Base-by-base conservation (phyloP, 2,797 vertebrate genomes). In the Epinephelus coioides region DNA sequence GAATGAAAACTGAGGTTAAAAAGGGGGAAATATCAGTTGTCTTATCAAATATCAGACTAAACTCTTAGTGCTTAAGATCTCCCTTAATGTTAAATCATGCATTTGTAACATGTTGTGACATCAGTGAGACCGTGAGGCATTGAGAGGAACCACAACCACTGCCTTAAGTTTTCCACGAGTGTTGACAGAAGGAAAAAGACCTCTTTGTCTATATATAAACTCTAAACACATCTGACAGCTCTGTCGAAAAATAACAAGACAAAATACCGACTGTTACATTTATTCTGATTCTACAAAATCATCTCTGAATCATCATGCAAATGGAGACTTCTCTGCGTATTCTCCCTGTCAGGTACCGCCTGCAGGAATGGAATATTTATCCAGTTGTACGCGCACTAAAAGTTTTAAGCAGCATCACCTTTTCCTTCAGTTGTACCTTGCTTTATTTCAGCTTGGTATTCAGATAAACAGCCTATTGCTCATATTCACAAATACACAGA, bases 261-360 rank as follows among this genome's bases (percentile, higher is more conserved):
- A 70, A 62, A 70, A 61, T 27, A 34, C 23, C 6, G 27, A 78
- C 54, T 0, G 12, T 55, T 79, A 78, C 60, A 70, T 90, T 90
- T 91, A 89, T 92, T 86, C 76, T 44, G 23, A 66, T 73, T 79
- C 73, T 84, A 90, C 71, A 85, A 90, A 92, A 86, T 86, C 43
- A 74, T 34, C 34, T 69, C 56, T 47, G 6, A 89, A 90, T 88
- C 68, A 68, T 78, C 86, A 89, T 87, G 83, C 86, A 78, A 69
- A 76, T 30, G 4, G 30, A n/a, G 38, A 63, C 60, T 57, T 78
- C 73, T 53, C 55, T 80, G 55, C 72, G 62, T 73, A 56, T 79
- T 44, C 23, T 79, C 56, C 40, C 66, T 5, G 46, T 77, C 67
- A 21, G 66, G 53, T 54, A 67, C 64, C 57, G 69, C 62, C 77